Evolutionary conservation across 2,888 invertebrate species (phyloP).

Genomic region (Cactoblastis cactorum): DNA sequence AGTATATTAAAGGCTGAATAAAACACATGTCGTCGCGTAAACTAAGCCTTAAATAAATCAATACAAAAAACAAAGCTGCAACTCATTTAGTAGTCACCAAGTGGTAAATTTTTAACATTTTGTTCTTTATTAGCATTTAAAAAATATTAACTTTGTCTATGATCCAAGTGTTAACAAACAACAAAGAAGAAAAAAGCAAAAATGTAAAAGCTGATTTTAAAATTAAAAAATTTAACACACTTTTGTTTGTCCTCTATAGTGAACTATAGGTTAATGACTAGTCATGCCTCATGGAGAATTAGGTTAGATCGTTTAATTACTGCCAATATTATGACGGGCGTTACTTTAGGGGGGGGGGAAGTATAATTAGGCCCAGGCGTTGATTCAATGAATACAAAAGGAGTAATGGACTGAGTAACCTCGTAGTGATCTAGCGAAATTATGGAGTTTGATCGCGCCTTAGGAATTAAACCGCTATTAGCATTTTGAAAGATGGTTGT

Average conservation of each 20-base stretch:
- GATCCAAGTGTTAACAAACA: no score
- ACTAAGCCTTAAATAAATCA: no score
- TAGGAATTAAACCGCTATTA: neutral
- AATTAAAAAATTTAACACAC: neutral
- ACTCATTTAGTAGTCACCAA: no score
- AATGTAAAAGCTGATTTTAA: no score
- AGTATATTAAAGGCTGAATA: no score
- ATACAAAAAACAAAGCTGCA: no score
- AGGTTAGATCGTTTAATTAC: slow-evolving; percentile 64
- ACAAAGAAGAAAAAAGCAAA: no score
- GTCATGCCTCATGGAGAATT: slow-evolving; percentile 62
- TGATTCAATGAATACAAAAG: slow-evolving; percentile 64
- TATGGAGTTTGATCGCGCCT: slow-evolving; percentile 20
- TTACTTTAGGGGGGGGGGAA: slow-evolving; percentile 50
- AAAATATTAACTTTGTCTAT: no score
- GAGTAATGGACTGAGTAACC: slow-evolving; percentile 66
- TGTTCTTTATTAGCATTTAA: no score
- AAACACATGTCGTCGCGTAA: no score
- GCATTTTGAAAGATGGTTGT: neutral
- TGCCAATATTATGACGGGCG: slow-evolving; percentile 63
- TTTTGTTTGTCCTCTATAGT: slow-evolving; percentile 30
- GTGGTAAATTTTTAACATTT: no score
- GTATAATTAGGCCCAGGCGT: slow-evolving; percentile 64
- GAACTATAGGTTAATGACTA: slow-evolving; percentile 55
- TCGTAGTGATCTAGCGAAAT: slow-evolving; percentile 40